Evolutionary conservation across 2,113 vertebrate species (phyloP).

Genomic region (Malaclemys terrapin): DNA sequence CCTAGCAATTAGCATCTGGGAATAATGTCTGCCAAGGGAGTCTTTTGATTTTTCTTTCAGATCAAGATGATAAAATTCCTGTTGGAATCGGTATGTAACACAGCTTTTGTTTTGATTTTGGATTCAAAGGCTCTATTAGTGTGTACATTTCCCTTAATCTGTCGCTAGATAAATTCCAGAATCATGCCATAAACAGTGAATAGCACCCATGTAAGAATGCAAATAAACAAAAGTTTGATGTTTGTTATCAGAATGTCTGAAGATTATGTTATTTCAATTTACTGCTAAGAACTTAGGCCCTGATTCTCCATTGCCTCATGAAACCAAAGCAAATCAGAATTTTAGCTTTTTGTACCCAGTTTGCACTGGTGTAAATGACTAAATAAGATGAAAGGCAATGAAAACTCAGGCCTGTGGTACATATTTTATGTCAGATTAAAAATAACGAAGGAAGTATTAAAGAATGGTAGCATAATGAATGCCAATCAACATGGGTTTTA

Average conservation of each 20-base stretch:
- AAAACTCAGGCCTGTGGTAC: neutral
- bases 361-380: neutral
- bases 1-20: slow-evolving; percentile 56
- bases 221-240: neutral
- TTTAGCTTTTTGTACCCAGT: neutral
- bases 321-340: neutral
- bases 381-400: neutral
- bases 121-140: neutral
- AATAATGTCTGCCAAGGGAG: slow-evolving; percentile 27
- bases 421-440: neutral
- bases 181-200: neutral
- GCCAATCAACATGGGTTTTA: neutral
- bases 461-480: neutral
- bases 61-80: neutral
- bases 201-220: neutral
- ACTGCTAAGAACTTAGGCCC: neutral
- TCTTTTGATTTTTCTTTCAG: neutral
- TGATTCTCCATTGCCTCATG: neutral
- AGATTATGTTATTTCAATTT: neutral
- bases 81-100: neutral
- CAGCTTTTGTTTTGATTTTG: neutral
- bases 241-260: neutral
- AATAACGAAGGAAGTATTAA: neutral
- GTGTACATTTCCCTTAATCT: neutral
- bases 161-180: too few species aligned